Base-by-base conservation (phyloP, 2,113 vertebrate genomes). In the Acinonyx jubatus region DNA sequence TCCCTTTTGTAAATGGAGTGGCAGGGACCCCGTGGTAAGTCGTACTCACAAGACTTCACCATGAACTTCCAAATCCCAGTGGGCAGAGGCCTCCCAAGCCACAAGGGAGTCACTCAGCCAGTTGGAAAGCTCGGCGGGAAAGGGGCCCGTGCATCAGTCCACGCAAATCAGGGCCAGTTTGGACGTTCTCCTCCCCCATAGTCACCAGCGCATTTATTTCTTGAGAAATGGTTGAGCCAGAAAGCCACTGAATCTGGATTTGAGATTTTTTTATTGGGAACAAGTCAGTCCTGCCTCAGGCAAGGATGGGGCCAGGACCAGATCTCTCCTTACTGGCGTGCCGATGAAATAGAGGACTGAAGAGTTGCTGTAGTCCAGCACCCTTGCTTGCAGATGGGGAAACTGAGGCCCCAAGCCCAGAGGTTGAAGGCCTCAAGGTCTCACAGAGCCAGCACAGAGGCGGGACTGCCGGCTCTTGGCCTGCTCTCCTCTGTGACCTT, bases 341-440 rank as follows among this genome's bases (percentile, higher is more conserved):
- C 25, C 80, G 48, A 4, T 11, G 41, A 55, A 69, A 48, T 0
- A 50, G 55, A 92, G 15, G 14, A 14, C 12, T 5, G 6, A 66
- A 52, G 69, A 33, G 21, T n/a, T 14, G 13, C 14, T 33, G n/a
- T n/a, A 23, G 66, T 27, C 55, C 13, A 41, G 36, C 14, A 3
- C 3, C 29, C 16, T 91, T 84, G 45, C 18, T 93, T 83, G 89
- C 61, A 86, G 33, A 38, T 73, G 79, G 38, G 71, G n/a, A 96
- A 71, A 76, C n/a, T 12, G 71, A 86, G 45, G 23, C n/a, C 29
- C n/a, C 5, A 11, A 79, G 57, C 13, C 55, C 1, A 9, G 29
- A 66, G 7, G 21, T 9, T 1, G 41, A 86, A 15, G 25, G 52
- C 16, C 21, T 63, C 66, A 13, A 9, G 14, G 52, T 41, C 66